Evolutionary conservation across 2,888 invertebrate species (phyloP).

Genomic region (Pecten maximus): DNA sequence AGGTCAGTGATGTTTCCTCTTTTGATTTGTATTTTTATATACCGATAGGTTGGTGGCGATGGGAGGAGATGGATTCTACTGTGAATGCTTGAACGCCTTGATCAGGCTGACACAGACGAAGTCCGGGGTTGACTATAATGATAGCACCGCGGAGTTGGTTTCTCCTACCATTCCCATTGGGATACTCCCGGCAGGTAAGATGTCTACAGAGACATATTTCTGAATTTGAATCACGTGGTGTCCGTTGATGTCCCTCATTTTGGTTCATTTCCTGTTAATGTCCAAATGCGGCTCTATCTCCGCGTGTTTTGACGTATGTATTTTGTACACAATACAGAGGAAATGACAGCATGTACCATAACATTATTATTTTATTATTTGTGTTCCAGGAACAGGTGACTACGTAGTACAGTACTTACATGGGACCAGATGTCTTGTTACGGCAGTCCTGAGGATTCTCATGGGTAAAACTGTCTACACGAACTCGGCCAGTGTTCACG

Average conservation of each 20-base stretch:
- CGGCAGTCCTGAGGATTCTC: conserved; percentile 72
- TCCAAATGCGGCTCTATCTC: too few relatives aligned
- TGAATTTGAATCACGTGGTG: too few relatives aligned
- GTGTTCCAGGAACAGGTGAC: conserved; percentile 73
- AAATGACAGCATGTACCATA: too few relatives aligned
- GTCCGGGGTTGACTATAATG: conserved; percentile 64
- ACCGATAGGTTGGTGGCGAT: conserved; percentile 74
- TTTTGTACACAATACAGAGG: too few relatives aligned
- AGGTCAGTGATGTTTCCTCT: too few relatives aligned
- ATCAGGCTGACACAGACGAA: conserved; percentile 63
- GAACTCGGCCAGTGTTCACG: conserved; percentile 72
- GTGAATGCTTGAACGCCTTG: conserved; percentile 73
- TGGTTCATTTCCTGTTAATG: too few relatives aligned
- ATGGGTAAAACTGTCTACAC: conserved; percentile 65
- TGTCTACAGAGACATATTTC: too few relatives aligned
- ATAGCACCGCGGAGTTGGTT: conserved; percentile 63
- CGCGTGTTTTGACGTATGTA: too few relatives aligned
- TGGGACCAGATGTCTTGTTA: conserved; percentile 70
- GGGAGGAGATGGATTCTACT: conserved; percentile 76
- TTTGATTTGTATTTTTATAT: too few relatives aligned
- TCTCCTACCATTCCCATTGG: conserved; percentile 70
- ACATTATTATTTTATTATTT: too few relatives aligned
- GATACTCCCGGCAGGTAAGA: conserved; percentile 73
- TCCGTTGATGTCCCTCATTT: too few relatives aligned
- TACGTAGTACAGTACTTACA: conserved; percentile 71